These are phyloP conservation scores for Mormyrus lacerda DNA, from an alignment of 2,113 vertebrate genomes.

Conservation along the genomic window DNA sequence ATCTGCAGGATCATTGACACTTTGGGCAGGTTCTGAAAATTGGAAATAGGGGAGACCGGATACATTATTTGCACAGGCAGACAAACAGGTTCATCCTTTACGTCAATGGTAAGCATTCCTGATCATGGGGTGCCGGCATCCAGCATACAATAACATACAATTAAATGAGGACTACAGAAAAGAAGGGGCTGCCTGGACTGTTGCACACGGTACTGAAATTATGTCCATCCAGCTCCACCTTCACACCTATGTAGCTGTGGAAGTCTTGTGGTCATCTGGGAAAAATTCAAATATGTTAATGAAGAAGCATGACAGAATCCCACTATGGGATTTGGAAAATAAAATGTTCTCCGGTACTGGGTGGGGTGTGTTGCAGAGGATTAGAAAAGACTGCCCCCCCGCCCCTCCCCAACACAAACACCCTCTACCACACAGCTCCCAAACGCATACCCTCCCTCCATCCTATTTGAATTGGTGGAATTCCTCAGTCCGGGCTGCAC, in stretches of 20 bases:
- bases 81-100: background rate
- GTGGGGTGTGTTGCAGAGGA: constrained; percentile 19
- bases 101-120: background rate
- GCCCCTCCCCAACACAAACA: background rate
- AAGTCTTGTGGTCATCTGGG: background rate
- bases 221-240: background rate
- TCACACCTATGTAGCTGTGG: background rate
- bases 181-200: background rate
- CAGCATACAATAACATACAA: background rate
- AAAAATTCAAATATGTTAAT: background rate
- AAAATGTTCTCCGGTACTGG: constrained; percentile 11
- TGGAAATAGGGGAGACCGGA: background rate
- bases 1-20: background rate
- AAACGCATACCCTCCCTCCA: constrained; percentile 19
- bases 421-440: background rate
- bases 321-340: background rate
- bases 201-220: background rate
- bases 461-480: constrained; percentile 27
- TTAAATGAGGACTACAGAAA: background rate
- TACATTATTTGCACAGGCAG: background rate
- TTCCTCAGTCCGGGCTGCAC: constrained; percentile 22
- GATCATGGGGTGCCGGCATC: background rate
- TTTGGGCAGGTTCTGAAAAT: background rate
- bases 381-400: constrained; percentile 5
- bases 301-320: background rate